These are phyloP conservation scores for Pipistrellus kuhlii DNA, from an alignment of 2,797 vertebrate species.

Conservation along the genomic window DNA sequence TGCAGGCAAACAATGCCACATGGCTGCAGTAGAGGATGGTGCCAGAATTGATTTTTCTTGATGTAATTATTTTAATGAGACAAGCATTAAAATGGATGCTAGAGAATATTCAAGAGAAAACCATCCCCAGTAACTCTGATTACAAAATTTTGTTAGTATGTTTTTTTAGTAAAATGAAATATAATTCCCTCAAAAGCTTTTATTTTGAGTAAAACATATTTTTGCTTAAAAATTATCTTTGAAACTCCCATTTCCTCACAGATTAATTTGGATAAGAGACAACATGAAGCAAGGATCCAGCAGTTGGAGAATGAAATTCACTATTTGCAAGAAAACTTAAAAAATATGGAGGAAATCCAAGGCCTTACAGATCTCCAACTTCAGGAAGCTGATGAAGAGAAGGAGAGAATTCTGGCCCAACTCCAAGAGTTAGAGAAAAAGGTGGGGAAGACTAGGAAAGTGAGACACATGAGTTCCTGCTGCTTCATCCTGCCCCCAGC, in stretches of 20 bases:
- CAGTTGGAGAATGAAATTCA: constrained; percentile 88
- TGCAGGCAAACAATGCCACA: background rate
- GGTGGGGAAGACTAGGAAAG: constrained; percentile 80
- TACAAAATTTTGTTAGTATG: background rate
- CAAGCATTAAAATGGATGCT: constrained; percentile 36
- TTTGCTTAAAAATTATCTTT: constrained; percentile 57
- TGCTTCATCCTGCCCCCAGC: background rate
- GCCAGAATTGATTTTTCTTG: constrained; percentile 16
- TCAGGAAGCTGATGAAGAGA: constrained; percentile 91
- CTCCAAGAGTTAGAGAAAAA: constrained; percentile 89
- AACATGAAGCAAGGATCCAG: constrained; percentile 86
- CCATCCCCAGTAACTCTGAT: background rate
- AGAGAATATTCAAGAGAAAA: constrained; percentile 48
- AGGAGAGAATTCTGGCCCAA: constrained; percentile 89
- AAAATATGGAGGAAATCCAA: constrained; percentile 89
- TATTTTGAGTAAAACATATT: constrained; percentile 54
- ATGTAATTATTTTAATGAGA: background rate
- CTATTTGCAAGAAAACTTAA: constrained; percentile 86
- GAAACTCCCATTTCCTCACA: constrained; percentile 73
- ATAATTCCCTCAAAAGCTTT: constrained; percentile 19
- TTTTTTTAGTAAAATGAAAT: constrained; percentile 22
- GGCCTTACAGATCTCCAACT: constrained; percentile 89
- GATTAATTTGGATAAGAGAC: constrained; percentile 87
- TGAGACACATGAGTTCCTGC: background rate
- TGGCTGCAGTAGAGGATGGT: background rate